These are phyloP conservation scores for Phyllotreta striolata DNA, from an alignment of 2,888 invertebrate genomes.

Conservation along the genomic window DNA sequence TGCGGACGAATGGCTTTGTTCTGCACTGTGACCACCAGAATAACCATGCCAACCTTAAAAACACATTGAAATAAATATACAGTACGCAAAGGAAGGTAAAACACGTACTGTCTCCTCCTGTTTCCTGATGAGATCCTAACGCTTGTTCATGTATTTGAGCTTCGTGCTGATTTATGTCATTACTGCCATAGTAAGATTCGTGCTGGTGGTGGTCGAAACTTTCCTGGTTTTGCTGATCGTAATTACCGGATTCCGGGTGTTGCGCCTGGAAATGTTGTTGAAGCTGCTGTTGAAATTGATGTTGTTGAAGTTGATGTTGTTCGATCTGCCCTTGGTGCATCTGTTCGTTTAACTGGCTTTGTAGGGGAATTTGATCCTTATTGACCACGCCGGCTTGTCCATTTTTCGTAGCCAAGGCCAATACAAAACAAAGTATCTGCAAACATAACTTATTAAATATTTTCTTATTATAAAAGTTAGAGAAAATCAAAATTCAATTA, in stretches of 20 bases:
- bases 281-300: constrained; percentile 1
- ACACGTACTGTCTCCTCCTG: background rate
- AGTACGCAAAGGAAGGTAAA: background rate
- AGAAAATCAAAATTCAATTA: background rate
- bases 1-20: constrained; percentile 23
- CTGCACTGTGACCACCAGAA: constrained; percentile 6
- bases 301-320: constrained; percentile 6
- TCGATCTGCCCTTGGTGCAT: constrained; percentile 18
- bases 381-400: constrained; percentile 51
- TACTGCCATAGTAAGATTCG: constrained; percentile 8
- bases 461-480: background rate
- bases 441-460: constrained; percentile 30
- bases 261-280: background rate
- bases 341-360: constrained; percentile 26
- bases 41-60: constrained; percentile 17
- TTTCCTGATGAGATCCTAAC: constrained; percentile 16
- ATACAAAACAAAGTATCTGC: constrained; percentile 49
- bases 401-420: constrained; percentile 48
- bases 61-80: constrained; percentile 1
- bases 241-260: background rate
- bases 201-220: constrained; percentile 5
- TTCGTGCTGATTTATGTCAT: constrained; percentile 23
- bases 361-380: constrained; percentile 1
- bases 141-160: constrained; percentile 28
- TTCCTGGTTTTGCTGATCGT: constrained; percentile 24